Percentiles rank a stretch among this genome's conserved stretches.
phyloP scores from a whole-genome alignment of 2,888 invertebrate species.

The Macrophya annulata region DNA sequence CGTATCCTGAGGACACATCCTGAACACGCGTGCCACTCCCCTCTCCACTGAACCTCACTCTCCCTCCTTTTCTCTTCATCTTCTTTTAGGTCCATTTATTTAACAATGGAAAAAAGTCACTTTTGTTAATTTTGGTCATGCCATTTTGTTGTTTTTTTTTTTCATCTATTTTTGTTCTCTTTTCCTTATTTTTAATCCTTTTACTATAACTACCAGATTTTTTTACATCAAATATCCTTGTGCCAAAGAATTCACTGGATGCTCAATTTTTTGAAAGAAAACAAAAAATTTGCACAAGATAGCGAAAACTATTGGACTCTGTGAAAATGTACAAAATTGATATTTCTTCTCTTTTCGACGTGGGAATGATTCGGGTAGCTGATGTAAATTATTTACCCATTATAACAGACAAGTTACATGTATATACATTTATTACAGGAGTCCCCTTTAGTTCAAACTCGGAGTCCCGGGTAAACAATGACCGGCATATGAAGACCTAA shows the following conservation, averaged over 20 bases:
- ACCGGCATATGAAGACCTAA: not conserved
- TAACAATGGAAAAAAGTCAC: not conserved
- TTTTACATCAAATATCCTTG: not conserved
- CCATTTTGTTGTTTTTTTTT: not conserved
- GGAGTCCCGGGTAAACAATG: constrained; percentile 16
- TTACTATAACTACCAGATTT: not conserved
- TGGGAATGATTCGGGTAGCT: not conserved
- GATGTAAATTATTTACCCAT: constrained; percentile 6
- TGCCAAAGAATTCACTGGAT: not conserved
- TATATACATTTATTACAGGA: not conserved
- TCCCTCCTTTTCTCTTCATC: not conserved
- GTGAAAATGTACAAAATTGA: no score
- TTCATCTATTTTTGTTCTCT: no score
- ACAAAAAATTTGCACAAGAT: not conserved
- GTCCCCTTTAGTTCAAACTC: not conserved
- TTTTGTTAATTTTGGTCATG: not conserved
- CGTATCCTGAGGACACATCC: constrained; percentile 40
- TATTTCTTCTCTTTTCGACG: not conserved
- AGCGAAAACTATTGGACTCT: not conserved
- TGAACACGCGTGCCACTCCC: constrained; percentile 38
- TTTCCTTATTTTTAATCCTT: no score
- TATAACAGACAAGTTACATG: not conserved
- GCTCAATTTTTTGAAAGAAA: not conserved
- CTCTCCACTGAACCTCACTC: not conserved
- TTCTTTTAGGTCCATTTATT: constrained; percentile 1